Evolutionary conservation across 2,113 vertebrate genomes (phyloP).

Genomic region (Xyliphius kryptos): DNA sequence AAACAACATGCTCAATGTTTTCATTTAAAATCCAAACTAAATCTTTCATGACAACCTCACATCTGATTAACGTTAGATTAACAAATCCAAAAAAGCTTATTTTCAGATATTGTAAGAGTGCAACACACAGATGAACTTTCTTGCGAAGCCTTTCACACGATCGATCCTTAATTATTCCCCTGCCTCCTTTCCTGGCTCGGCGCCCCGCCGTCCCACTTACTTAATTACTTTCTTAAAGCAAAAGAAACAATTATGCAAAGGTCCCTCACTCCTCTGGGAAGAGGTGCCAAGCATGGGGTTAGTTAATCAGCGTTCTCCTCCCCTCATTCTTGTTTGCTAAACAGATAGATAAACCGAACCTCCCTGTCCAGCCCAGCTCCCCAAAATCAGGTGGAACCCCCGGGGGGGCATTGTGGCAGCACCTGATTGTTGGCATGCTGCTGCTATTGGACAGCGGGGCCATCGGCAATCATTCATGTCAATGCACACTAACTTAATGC

Average conservation of each 20-base stretch:
- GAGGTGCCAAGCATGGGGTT: conserved; percentile 18
- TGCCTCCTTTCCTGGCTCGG: conserved; percentile 39
- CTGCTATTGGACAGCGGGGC: conserved; percentile 15
- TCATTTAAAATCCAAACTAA: no score
- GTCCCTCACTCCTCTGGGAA: conserved; percentile 31
- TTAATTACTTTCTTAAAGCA: conserved; percentile 60
- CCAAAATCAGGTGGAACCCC: conserved; percentile 28
- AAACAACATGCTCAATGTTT: no score
- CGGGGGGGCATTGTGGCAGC: conserved; percentile 25
- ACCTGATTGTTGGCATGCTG: conserved; percentile 16
- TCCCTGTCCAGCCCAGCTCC: conserved; percentile 4
- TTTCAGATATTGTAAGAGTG: conserved; percentile 52
- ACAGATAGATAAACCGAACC: conserved; percentile 33
- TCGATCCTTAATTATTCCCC: conserved; percentile 58
- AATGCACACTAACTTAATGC: conserved; percentile 30
- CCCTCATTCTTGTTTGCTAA: conserved; percentile 8
- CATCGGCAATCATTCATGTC: conserved; percentile 21
- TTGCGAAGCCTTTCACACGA: conserved; percentile 44
- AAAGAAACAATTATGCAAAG: conserved; percentile 63
- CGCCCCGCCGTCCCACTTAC: conserved; percentile 36
- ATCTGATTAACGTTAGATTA: no score
- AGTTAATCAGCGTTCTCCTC: conserved; percentile 29
- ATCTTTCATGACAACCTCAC: no score
- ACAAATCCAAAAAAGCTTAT: no score
- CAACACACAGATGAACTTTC: conserved; percentile 50